phyloP scores from a whole-genome alignment of 2,888 invertebrate genomes.

The Apodemia duryi region DNA sequence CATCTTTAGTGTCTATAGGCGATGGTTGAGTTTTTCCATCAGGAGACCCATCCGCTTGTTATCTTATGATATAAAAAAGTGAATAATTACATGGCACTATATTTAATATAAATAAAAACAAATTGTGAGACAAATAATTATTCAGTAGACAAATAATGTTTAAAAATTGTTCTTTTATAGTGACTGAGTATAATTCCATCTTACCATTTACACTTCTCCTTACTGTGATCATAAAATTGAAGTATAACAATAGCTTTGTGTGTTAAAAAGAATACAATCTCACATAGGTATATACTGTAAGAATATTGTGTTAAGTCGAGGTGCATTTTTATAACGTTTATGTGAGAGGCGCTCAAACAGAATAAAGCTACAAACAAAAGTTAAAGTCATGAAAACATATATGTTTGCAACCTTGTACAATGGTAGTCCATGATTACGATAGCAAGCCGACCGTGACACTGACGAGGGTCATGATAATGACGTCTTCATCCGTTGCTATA shows the following conservation, averaged over 20 bases:
- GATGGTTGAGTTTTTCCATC: no score
- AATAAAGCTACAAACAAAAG: constrained; percentile 1
- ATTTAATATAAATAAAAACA: no score
- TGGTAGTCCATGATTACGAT: constrained; percentile 56
- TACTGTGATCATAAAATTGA: no score
- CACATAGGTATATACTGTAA: not conserved
- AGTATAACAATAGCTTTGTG: not conserved
- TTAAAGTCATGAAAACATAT: constrained; percentile 56
- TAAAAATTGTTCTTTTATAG: no score
- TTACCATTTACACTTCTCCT: no score
- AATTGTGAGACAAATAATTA: no score
- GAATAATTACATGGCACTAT: no score
- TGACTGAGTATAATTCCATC: no score
- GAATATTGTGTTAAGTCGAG: not conserved
- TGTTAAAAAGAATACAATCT: not conserved
- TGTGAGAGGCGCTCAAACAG: constrained; percentile 3
- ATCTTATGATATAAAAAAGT: no score
- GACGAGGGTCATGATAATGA: constrained; percentile 63
- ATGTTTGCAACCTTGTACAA: constrained; percentile 66
- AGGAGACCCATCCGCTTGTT: no score
- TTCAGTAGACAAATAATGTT: no score
- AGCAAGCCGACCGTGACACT: constrained; percentile 70
- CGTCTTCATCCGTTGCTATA: constrained; percentile 40
- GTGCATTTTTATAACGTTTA: constrained; percentile 3
- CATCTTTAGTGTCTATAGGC: no score